phyloP scores from a whole-genome alignment of 2,797 vertebrate genomes.

The Epinephelus malabaricus region DNA sequence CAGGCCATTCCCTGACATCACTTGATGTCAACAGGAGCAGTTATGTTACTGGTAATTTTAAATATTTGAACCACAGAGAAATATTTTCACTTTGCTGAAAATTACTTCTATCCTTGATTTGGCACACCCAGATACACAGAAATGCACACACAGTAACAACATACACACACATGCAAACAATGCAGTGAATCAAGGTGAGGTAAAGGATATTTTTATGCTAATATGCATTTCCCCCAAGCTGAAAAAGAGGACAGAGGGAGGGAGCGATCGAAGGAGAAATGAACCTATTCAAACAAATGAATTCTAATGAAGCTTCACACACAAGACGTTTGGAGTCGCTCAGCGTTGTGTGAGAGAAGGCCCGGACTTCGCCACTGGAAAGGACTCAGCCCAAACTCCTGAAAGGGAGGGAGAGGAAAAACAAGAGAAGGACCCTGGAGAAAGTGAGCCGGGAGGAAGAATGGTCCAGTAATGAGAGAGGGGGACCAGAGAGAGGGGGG shows the following conservation, averaged over 20 bases:
- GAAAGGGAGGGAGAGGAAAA: slow-evolving; percentile 67
- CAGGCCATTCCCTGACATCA: background rate
- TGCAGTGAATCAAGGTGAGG: slow-evolving; percentile 58
- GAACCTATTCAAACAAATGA: slow-evolving; percentile 76
- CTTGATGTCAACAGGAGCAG: background rate
- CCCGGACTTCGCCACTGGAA: slow-evolving; percentile 57
- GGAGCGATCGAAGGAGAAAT: slow-evolving; percentile 41
- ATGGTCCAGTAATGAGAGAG: slow-evolving; percentile 73
- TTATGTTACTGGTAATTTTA: slow-evolving; percentile 3
- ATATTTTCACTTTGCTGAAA: slow-evolving; percentile 19
- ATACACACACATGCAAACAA: slow-evolving; percentile 34
- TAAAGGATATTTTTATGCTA: slow-evolving; percentile 68
- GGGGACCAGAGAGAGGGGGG: slow-evolving; percentile 41
- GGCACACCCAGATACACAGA: background rate
- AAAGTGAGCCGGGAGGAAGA: slow-evolving; percentile 72
- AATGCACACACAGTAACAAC: background rate
- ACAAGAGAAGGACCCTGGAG: slow-evolving; percentile 73
- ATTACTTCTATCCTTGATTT: background rate
- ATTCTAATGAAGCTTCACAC: slow-evolving; percentile 75
- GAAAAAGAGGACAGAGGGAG: slow-evolving; percentile 17
- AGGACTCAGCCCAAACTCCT: slow-evolving; percentile 56
- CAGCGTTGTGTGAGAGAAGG: slow-evolving; percentile 33
- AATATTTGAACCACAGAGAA: slow-evolving; percentile 1
- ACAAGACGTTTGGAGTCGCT: slow-evolving; percentile 57
- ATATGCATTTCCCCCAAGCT: slow-evolving; percentile 44